phyloP scores from a whole-genome alignment of 2,888 invertebrate species.

The Beris morrisii region DNA sequence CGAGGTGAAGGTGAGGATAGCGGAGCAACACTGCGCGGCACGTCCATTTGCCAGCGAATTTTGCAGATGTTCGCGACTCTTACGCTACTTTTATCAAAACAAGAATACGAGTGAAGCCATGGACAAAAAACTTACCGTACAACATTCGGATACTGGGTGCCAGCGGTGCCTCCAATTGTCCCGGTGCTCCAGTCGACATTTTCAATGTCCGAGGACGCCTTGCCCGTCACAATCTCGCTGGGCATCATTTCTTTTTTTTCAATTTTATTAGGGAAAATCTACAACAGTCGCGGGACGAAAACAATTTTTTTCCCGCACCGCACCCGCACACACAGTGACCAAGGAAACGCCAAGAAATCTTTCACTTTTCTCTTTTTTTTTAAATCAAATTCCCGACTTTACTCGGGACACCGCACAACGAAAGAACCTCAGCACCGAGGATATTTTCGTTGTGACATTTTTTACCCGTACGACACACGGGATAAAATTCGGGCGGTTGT shows the following conservation, averaged over 20 bases:
- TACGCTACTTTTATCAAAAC: too few relatives aligned
- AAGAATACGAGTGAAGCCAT: not conserved
- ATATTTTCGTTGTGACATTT: too few relatives aligned
- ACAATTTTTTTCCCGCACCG: too few relatives aligned
- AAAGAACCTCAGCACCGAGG: not conserved
- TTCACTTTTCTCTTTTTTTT: not conserved
- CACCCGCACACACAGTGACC: not conserved
- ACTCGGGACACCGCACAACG: not conserved
- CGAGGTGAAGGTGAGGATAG: too few relatives aligned
- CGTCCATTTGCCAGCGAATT: too few relatives aligned
- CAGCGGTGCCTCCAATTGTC: slow-evolving; percentile 48
- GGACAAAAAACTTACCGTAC: slow-evolving; percentile 4
- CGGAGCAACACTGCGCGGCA: too few relatives aligned
- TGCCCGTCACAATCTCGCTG: slow-evolving; percentile 67
- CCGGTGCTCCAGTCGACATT: slow-evolving; percentile 65
- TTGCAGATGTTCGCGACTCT: too few relatives aligned
- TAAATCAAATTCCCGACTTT: not conserved
- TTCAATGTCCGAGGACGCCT: slow-evolving; percentile 68
- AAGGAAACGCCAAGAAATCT: not conserved
- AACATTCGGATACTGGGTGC: slow-evolving; percentile 49
- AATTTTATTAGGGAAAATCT: not conserved
- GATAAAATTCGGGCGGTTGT: not conserved
- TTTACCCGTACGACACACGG: not conserved
- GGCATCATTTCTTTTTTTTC: slow-evolving; percentile 58
- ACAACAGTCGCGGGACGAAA: not conserved